phyloP scores from a whole-genome alignment of 1,140 invertebrate species.

The Caenorhabditis briggsae region DNA sequence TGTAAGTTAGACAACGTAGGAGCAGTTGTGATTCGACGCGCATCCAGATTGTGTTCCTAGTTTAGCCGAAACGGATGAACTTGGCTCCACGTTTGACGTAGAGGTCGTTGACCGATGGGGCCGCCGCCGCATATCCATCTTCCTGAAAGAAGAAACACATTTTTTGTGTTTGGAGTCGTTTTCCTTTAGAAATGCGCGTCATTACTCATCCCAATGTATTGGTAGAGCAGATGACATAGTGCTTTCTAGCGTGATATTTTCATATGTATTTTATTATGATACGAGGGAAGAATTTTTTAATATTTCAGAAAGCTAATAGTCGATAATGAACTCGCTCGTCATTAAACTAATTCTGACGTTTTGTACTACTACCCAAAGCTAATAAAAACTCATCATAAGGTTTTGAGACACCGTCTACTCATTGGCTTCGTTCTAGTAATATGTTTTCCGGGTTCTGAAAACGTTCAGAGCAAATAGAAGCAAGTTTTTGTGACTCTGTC shows the following conservation, averaged over 20 bases:
- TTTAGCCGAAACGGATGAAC: slow-evolving; percentile 60
- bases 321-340: not conserved
- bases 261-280: slow-evolving; percentile 18
- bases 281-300: not conserved
- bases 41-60: not conserved
- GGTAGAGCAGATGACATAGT: slow-evolving; percentile 14
- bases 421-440: not conserved
- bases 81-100: slow-evolving; percentile 57
- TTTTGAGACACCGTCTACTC: not conserved
- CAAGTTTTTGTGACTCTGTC: not conserved
- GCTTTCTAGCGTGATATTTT: slow-evolving; percentile 43
- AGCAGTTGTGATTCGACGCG: slow-evolving; percentile 39
- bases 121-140: slow-evolving; percentile 21
- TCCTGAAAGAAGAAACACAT: slow-evolving; percentile 4
- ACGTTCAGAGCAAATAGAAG: too few relatives aligned
- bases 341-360: slow-evolving; percentile 23
- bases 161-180: not conserved
- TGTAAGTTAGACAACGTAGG: slow-evolving; percentile 50
- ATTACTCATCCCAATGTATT: slow-evolving; percentile 29
- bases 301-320: slow-evolving; percentile 45
- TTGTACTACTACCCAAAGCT: not conserved
- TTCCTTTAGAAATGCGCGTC: not conserved
- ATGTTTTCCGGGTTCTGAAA: not conserved
- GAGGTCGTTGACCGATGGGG: slow-evolving; percentile 40
- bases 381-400: not conserved